phyloP scores from a whole-genome alignment of 2,888 invertebrate species.

The Dolomedes plantarius region DNA sequence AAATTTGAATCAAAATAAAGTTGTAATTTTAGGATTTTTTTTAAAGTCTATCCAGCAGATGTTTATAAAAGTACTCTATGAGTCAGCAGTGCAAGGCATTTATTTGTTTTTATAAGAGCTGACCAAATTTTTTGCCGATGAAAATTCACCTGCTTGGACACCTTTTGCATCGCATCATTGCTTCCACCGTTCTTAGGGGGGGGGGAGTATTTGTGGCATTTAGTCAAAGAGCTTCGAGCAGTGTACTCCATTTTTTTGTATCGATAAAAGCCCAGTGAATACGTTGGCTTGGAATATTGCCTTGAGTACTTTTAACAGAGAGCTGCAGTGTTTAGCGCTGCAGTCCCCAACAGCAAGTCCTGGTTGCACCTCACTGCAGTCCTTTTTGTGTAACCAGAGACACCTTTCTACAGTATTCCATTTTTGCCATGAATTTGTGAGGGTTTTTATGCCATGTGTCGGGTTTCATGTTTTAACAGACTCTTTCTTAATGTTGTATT shows the following conservation, averaged over 20 bases:
- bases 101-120: neutral
- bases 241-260: conserved; percentile 23
- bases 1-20: neutral
- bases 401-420: conserved; percentile 66
- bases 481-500: conserved; percentile 38
- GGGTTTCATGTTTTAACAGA: conserved; percentile 39
- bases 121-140: neutral
- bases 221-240: conserved; percentile 51
- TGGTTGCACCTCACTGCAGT: conserved; percentile 25
- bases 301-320: conserved; percentile 41
- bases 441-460: conserved; percentile 52
- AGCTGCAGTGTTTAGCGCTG: conserved; percentile 1
- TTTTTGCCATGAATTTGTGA: conserved; percentile 59
- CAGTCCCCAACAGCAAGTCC: neutral
- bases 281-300: conserved; percentile 37
- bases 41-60: too few species aligned
- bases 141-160: neutral
- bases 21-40: neutral
- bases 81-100: neutral
- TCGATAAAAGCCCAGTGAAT: conserved; percentile 23
- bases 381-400: conserved; percentile 18
- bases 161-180: neutral
- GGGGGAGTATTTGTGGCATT: conserved; percentile 15
- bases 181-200: neutral
- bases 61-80: neutral